A percentile compares a stretch with the other conserved stretches of the same genome.
These are phyloP conservation scores for Polymixis flavicincta DNA, from an alignment of 2,888 invertebrate genomes.

Conservation along the genomic window DNA sequence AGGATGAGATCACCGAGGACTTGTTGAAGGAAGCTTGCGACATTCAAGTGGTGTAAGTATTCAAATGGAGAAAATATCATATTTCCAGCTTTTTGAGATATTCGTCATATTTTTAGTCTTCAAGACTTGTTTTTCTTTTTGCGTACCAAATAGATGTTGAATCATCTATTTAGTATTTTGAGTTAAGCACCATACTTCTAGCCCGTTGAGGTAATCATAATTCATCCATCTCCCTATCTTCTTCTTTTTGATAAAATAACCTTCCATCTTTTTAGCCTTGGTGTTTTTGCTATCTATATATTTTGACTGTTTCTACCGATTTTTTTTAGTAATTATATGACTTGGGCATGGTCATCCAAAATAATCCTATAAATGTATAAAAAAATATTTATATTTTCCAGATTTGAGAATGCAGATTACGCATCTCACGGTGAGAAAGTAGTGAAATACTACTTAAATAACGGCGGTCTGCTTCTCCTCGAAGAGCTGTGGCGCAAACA, in stretches of 20 bases:
- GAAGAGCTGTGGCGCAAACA: slow-evolving; percentile 94
- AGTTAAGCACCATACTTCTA: neutral
- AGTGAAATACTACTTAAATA: slow-evolving; percentile 89
- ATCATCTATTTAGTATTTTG: too few relatives aligned
- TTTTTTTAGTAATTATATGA: neutral
- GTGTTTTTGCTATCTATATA: neutral
- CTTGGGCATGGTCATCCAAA: neutral
- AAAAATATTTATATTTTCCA: slow-evolving; percentile 63
- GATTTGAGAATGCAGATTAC: slow-evolving; percentile 85
- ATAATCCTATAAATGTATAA: neutral
- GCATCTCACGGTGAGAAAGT: slow-evolving; percentile 91
- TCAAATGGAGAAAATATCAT: neutral
- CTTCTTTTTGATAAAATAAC: neutral
- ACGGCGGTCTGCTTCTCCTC: slow-evolving; percentile 91
- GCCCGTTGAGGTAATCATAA: neutral
- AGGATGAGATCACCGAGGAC: slow-evolving; percentile 83
- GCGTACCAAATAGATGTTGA: too few relatives aligned
- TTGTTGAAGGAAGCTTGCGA: slow-evolving; percentile 87
- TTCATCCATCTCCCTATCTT: neutral
- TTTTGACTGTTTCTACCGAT: neutral
- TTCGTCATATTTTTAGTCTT: neutral
- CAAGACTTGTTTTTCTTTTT: too few relatives aligned
- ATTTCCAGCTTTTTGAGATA: neutral
- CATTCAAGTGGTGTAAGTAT: slow-evolving; percentile 84
- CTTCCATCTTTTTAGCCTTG: neutral